Evolutionary conservation across 1,140 invertebrate genomes (phyloP).

Genomic region (Zaprionus ornatus): DNA sequence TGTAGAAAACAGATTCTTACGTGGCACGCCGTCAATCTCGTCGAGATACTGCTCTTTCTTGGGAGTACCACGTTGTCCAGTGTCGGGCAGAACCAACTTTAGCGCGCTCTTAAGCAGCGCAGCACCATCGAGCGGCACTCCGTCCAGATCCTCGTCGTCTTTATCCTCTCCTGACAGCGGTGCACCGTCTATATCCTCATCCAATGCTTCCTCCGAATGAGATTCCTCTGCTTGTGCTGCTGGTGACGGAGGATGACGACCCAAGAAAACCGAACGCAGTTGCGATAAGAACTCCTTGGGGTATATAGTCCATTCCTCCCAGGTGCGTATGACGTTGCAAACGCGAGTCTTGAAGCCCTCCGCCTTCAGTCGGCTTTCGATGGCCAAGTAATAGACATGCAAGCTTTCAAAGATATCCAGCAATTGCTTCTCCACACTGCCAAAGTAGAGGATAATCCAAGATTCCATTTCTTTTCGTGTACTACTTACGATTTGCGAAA

Average conservation of each 20-base stretch:
- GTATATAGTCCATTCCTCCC: constrained; percentile 99
- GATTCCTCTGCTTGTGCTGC: constrained; percentile 51
- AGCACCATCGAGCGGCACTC: constrained; percentile 91
- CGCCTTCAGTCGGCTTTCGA: constrained; percentile 95
- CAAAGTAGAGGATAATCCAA: constrained; percentile 17
- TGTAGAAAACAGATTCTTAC: constrained; percentile 81
- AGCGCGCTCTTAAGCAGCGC: constrained; percentile 89
- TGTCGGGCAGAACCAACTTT: constrained; percentile 84
- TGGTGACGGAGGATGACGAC: constrained; percentile 80
- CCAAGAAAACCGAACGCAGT: constrained; percentile 96
- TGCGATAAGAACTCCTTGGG: constrained; percentile 96
- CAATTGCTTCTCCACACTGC: constrained; percentile 94
- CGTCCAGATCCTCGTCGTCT: constrained; percentile 90
- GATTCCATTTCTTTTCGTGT: neutral
- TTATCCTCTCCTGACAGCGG: constrained; percentile 87
- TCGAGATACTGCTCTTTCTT: constrained; percentile 84
- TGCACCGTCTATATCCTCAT: constrained; percentile 87
- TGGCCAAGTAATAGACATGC: constrained; percentile 90
- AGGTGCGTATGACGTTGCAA: constrained; percentile 96
- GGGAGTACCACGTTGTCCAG: constrained; percentile 57
- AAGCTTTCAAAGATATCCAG: constrained; percentile 94
- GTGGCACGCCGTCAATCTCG: constrained; percentile 91
- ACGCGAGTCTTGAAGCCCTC: constrained; percentile 98
- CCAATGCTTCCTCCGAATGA: constrained; percentile 60
- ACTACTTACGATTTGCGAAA: constrained; percentile 93